Conservation (phyloP, 2,797 vertebrate species). For the Oreonectes daqikongensis region DNA sequence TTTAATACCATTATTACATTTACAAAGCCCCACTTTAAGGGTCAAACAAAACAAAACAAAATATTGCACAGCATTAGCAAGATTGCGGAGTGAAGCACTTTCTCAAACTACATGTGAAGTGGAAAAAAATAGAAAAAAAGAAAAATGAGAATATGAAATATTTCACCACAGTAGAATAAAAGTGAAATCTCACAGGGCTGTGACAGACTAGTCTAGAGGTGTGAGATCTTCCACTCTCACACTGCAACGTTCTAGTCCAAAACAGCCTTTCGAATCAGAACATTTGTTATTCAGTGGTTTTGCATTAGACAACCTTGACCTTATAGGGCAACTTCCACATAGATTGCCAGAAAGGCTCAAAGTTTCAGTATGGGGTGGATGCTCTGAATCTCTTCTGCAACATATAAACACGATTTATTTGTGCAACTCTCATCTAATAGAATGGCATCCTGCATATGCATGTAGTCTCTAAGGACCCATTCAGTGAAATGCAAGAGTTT, state of each 20-base stretch:
- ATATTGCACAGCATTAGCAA: slow-evolving; percentile 4
- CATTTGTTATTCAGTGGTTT: neutral
- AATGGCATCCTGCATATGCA: slow-evolving; percentile 10
- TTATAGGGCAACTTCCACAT: neutral
- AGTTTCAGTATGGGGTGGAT: neutral
- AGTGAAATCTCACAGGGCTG: slow-evolving; percentile 11
- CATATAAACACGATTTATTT: neutral
- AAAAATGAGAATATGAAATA: too few species aligned
- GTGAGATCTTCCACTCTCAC: neutral
- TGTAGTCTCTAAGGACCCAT: neutral
- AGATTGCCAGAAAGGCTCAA: neutral
- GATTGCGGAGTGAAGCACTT: too few species aligned
- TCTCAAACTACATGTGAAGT: too few species aligned
- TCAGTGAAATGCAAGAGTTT: slow-evolving; percentile 20
- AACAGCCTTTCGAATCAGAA: neutral
- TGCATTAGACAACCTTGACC: neutral
- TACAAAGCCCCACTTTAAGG: neutral
- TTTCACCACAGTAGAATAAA: neutral
- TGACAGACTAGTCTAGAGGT: neutral
- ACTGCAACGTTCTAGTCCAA: neutral
- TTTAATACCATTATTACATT: slow-evolving; percentile 10
- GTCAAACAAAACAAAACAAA: neutral
- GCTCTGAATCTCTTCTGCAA: neutral
- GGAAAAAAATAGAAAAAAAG: too few species aligned
- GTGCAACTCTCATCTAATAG: neutral